Evolutionary conservation across 92 coral and sea anemone genomes (phyloP), one percentile per base, ranked within the genome.

Genomic region (Diadumene lineata): DNA sequence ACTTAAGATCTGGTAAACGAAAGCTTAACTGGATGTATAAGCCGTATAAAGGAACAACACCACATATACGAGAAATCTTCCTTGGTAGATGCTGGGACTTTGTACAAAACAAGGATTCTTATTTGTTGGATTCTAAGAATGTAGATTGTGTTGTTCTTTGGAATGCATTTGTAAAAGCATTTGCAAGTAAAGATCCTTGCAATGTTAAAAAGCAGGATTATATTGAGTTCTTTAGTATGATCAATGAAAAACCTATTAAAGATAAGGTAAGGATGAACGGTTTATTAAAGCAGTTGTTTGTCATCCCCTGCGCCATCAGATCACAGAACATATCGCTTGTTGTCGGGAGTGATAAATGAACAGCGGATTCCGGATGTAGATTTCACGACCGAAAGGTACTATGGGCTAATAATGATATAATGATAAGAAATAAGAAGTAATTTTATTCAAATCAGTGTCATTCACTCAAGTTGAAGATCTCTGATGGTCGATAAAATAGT

Each of bases 41-140:
- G 38, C 88, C 68, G 0, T 58, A 84, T 0, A 77, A 84, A 63
- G 99, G 99, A 55, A 81, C 99, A 7, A 81, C 97, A 4, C 81
- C 58, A 26, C 99, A 89, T 64, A 38, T 96, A 55, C 74, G 82
- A 70, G 92, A 87, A 23, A 89, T 92, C 29, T 96, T 96, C 55
- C 75, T 92, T 15, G 99, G 99, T 26, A 84, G 97, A 7, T 96
- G 99, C 56, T 96, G 99, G 99, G 92, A 88, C 64, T 96, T 84
- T 57, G 79, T 83, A 27, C 72, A 76, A 43, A 76, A 70, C 24
- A 84, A 75, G 55, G 81, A 72, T 29, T 44, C 77, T 24, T 51
- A 65, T 31, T 75, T 84, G 29, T 60, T 64, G 38, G 60, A 82
- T 22, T 73, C 86, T 0, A 50, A 72, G 21, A 84, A 73, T 21